Evolutionary conservation across 2,888 invertebrate genomes (phyloP), one percentile per base, ranked within the genome.

Genomic region (Tillus elongatus): DNA sequence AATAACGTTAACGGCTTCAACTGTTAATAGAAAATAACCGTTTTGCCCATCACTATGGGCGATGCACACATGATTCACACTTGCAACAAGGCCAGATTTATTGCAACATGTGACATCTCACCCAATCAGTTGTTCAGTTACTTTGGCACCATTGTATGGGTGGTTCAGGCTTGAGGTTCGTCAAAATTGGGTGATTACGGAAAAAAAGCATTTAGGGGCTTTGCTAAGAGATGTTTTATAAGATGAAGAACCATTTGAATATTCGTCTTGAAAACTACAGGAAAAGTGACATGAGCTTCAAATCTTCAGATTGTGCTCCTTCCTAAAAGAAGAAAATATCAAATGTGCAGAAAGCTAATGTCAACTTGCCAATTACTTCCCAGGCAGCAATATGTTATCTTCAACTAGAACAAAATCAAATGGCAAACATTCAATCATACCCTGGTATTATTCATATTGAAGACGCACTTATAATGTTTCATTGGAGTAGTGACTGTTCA

Each of bases 211-310:
- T 19, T 19, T 19, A 19, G 6, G n/a, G n/a, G n/a, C 24, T 8
- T 19, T 19, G 24, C 6, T 19, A n/a, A 19, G n/a, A 6, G 24
- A 19, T 19, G 24, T n/a, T 19, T 19, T 19, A n/a, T 19, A 6
- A 19, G 24, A 19, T n/a, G 24, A 19, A 8, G 24, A 19, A 19
- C 24, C 24, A n/a, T 19, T 6, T 19, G 24, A 19, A 19, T 19
- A 19, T 19, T 19, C 24, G n/a, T 19, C 24, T 6, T n/a, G 24
- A 19, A 19, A 19, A n/a, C n/a, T 19, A 19, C n/a, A 19, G n/a
- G n/a, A n/a, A 6, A 19, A 19, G 24, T 19, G n/a, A n/a, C n/a
- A 8, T n/a, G 6, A 8, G 6, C n/a, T 6, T 8, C 24, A 8
- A 6, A 19, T 8, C 24, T 19, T 6, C 6, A 8, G 24, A 19